Evolutionary conservation across 2,888 invertebrate species (phyloP).

Genomic region (Cactoblastis cactorum): DNA sequence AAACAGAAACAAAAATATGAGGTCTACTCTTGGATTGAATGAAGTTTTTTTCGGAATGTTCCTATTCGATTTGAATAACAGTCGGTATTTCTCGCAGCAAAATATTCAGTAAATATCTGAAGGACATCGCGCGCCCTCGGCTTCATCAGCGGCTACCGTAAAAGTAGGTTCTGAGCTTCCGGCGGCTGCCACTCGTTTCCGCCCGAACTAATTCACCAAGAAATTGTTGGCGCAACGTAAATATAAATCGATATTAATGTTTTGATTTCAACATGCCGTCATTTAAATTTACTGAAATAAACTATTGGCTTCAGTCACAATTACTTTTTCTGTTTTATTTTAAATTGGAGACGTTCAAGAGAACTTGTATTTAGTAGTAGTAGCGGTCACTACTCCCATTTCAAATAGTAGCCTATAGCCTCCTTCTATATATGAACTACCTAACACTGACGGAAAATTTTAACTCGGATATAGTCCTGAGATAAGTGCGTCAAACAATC

Average conservation of each 20-base stretch:
- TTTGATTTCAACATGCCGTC: neutral
- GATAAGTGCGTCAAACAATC: too few species aligned
- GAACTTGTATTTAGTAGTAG: too few species aligned
- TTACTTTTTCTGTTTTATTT: too few species aligned
- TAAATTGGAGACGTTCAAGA: too few species aligned
- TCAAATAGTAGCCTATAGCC: too few species aligned
- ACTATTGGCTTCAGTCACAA: too few species aligned
- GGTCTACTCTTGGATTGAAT: neutral
- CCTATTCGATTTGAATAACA: neutral
- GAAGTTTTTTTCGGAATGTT: neutral
- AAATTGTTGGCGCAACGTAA: constrained; percentile 28
- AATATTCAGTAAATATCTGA: constrained; percentile 7
- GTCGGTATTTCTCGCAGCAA: neutral
- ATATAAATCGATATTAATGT: constrained; percentile 18
- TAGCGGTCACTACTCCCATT: too few species aligned
- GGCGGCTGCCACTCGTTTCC: constrained; percentile 53
- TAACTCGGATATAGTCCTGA: too few species aligned
- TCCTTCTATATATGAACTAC: too few species aligned
- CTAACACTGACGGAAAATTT: too few species aligned
- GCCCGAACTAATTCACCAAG: constrained; percentile 39
- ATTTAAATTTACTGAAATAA: neutral
- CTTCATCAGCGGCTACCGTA: constrained; percentile 53
- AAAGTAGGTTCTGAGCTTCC: constrained; percentile 61
- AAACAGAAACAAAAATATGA: neutral
- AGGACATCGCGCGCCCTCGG: constrained; percentile 24